phyloP scores from a whole-genome alignment of 2,888 invertebrate species.

The Rhorus exstirpatorius region DNA sequence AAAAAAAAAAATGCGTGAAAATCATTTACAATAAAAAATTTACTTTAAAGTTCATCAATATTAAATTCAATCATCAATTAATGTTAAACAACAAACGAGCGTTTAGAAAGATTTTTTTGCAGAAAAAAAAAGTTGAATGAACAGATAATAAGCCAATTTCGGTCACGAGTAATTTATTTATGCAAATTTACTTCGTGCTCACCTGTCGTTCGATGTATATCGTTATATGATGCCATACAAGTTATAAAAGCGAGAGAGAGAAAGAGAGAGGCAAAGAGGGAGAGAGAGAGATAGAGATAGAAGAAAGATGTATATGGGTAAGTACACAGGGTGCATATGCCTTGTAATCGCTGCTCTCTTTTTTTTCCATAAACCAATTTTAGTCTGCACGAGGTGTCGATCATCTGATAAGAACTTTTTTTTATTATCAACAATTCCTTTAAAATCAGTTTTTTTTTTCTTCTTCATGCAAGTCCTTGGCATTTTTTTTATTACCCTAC shows the following conservation, averaged over 20 bases:
- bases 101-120: slow-evolving; percentile 3
- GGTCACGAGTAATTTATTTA: slow-evolving; percentile 48
- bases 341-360: slow-evolving; percentile 19
- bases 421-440: not conserved
- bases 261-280: slow-evolving; percentile 40
- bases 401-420: slow-evolving; percentile 1
- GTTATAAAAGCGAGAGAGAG: not conserved
- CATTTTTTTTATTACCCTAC: too few relatives aligned
- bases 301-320: not conserved
- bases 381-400: not conserved
- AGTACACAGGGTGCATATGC: not conserved
- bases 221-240: slow-evolving; percentile 20
- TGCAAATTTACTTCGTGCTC: slow-evolving; percentile 51
- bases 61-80: not conserved
- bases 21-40: too few relatives aligned
- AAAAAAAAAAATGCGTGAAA: too few relatives aligned
- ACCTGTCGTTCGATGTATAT: slow-evolving; percentile 33
- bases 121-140: not conserved
- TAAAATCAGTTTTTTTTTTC: not conserved
- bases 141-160: slow-evolving; percentile 38
- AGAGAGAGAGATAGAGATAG: slow-evolving; percentile 37
- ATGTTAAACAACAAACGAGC: too few relatives aligned
- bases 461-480: not conserved
- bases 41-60: too few relatives aligned
- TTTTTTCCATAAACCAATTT: not conserved